Evolutionary conservation across 2,113 vertebrate species (phyloP).

Genomic region (Erythrolamprus reginae): DNA sequence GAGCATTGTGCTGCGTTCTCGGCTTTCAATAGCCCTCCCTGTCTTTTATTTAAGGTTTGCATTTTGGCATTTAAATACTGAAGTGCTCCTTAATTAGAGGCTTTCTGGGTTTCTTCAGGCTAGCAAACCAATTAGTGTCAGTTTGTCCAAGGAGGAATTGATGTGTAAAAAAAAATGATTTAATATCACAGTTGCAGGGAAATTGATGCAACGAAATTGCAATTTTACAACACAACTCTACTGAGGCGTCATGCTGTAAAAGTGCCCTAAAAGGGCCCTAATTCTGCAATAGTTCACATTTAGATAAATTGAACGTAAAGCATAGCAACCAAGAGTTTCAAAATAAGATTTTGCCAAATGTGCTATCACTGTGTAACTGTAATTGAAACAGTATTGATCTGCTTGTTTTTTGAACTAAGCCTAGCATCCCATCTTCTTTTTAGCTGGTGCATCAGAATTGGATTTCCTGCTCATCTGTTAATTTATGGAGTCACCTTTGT

Average conservation of each 20-base stretch:
- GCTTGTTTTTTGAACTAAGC: not conserved
- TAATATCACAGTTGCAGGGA: not conserved
- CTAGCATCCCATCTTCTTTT: not conserved
- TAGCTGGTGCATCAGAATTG: not conserved
- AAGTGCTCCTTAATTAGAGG: not conserved
- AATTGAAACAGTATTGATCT: not conserved
- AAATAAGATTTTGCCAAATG: not conserved
- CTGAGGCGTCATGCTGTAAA: not conserved
- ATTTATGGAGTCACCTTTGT: not conserved
- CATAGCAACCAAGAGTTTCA: not conserved
- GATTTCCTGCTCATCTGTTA: not conserved
- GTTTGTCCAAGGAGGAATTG: constrained; percentile 2
- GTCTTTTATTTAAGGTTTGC: not conserved
- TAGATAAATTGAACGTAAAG: not conserved
- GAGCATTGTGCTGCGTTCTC: not conserved
- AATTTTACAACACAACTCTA: not conserved
- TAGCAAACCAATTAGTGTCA: not conserved
- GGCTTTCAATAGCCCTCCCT: not conserved
- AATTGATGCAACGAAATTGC: not conserved
- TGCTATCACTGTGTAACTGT: not conserved
- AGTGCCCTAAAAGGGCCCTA: not conserved
- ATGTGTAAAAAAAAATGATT: constrained; percentile 1
- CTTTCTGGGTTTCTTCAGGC: constrained; percentile 11
- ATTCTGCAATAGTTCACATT: not conserved
- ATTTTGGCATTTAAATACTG: not conserved